These are phyloP conservation scores for Otis tarda DNA, from an alignment of 2,113 vertebrate genomes.

Conservation along the genomic window DNA sequence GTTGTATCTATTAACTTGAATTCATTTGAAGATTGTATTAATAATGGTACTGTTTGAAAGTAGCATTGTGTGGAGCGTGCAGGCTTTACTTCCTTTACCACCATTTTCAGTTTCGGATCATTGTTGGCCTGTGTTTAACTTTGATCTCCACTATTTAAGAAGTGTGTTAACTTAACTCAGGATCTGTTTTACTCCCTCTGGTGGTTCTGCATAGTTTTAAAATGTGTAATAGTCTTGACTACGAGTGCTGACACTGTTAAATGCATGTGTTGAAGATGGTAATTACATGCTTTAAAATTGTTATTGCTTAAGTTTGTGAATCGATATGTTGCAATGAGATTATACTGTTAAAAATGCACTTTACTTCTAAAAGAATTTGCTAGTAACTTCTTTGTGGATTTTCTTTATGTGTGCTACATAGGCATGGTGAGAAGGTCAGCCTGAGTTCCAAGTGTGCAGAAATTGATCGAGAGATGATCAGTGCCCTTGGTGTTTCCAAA, in stretches of 20 bases:
- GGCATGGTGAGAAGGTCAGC: slow-evolving; percentile 87
- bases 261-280: neutral
- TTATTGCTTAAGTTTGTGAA: neutral
- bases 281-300: neutral
- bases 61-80: neutral
- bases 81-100: neutral
- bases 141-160: rapidly evolving
- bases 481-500: slow-evolving; percentile 91
- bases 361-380: neutral
- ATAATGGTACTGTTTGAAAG: neutral
- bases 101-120: neutral
- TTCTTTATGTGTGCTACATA: slow-evolving; percentile 40
- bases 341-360: neutral
- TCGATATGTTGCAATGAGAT: rapidly evolving
- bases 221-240: neutral
- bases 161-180: neutral
- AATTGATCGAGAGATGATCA: slow-evolving; percentile 95
- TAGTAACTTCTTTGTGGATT: neutral
- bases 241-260: neutral
- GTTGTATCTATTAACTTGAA: neutral
- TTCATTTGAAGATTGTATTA: neutral
- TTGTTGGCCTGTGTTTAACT: neutral
- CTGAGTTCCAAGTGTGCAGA: slow-evolving; percentile 96
- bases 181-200: neutral
- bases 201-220: neutral